These are phyloP conservation scores for Ormyrus labotus DNA, from an alignment of 2,888 invertebrate species.

Conservation along the genomic window DNA sequence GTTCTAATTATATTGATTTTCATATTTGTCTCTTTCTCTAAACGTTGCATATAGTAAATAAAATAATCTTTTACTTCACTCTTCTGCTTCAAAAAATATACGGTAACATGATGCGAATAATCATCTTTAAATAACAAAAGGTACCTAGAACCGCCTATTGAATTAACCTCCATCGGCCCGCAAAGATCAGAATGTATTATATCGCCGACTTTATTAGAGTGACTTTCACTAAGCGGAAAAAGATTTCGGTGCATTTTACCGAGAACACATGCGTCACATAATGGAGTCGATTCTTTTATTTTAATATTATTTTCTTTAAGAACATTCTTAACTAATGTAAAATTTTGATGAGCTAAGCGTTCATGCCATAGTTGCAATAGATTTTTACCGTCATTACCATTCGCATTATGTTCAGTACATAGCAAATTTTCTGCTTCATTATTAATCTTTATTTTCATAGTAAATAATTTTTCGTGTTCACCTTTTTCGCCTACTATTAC, in stretches of 20 bases:
- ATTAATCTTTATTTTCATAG: conserved; percentile 18
- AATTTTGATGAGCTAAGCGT: not conserved
- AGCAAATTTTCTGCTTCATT: conserved; percentile 14
- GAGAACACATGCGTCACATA: conserved; percentile 2
- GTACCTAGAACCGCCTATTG: conserved; percentile 7
- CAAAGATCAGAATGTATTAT: conserved; percentile 8
- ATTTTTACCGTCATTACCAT: too few species aligned
- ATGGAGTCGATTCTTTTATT: not conserved
- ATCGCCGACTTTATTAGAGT: not conserved
- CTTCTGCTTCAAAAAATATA: conserved; percentile 11
- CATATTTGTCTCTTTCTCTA: conserved; percentile 14
- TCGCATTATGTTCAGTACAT: not conserved
- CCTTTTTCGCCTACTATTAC: conserved; percentile 30
- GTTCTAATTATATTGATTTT: conserved; percentile 10
- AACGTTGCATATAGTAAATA: conserved; percentile 5
- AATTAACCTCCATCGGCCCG: conserved; percentile 4
- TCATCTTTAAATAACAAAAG: too few species aligned
- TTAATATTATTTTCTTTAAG: not conserved
- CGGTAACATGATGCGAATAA: conserved; percentile 1
- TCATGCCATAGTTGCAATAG: not conserved
- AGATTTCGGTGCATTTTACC: conserved; percentile 12
- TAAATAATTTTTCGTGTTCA: not conserved
- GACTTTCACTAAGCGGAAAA: conserved; percentile 2
- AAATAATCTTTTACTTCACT: conserved; percentile 7
- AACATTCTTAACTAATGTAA: not conserved